A percentile compares a stretch with the other conserved stretches of the same genome.
Conservation (phyloP, 2,113 vertebrate genomes). For the Onychorhynchus coronatus region DNA sequence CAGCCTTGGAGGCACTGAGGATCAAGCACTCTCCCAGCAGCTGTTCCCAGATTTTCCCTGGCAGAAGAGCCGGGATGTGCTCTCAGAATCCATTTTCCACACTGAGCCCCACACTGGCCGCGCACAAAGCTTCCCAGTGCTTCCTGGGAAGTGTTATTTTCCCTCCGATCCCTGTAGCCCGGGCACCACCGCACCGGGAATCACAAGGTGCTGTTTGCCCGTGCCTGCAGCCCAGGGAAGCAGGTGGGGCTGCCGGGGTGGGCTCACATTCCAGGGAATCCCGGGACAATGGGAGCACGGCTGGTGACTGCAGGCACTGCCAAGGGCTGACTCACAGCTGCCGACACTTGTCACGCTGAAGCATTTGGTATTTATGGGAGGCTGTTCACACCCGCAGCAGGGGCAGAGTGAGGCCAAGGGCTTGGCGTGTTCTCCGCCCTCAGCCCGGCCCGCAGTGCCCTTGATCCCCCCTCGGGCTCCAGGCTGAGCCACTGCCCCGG, state of each 20-base stretch:
- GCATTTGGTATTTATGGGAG: neutral
- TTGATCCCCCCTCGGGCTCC: neutral
- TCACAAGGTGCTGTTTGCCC: neutral
- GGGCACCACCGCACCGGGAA: fast-evolving
- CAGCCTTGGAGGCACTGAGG: neutral
- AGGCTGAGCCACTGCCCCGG: neutral
- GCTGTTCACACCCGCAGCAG: neutral
- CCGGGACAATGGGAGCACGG: neutral
- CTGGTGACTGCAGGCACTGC: neutral
- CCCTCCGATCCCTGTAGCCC: fast-evolving
- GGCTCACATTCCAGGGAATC: neutral
- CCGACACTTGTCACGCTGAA: neutral
- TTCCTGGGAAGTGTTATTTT: neutral
- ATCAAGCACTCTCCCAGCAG: neutral
- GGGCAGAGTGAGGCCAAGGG: neutral
- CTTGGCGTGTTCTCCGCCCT: neutral
- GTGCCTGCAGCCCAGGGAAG: neutral
- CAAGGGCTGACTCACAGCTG: conserved; percentile 21
- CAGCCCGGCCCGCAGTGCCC: neutral
- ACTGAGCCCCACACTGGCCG: fast-evolving
- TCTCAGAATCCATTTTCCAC: neutral
- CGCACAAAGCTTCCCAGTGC: fast-evolving
- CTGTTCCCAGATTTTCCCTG: neutral
- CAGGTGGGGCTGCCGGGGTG: fast-evolving
- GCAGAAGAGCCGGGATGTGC: neutral